These are phyloP conservation scores for Cynopterus sphinx DNA, from an alignment of 2,797 vertebrate species.

Conservation along the genomic window DNA sequence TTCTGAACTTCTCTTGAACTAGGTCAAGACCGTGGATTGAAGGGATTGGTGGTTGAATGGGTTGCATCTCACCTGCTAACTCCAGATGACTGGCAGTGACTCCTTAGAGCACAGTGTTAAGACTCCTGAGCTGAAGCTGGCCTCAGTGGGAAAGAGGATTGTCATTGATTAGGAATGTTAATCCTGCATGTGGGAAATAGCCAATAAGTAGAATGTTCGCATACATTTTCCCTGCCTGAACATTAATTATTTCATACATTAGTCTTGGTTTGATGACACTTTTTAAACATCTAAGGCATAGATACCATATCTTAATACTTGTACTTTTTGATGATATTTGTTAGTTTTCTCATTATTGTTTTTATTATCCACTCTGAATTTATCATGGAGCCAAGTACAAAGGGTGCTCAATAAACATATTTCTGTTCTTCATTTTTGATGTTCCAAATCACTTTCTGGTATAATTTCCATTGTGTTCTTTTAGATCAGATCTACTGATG, in stretches of 20 bases:
- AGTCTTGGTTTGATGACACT: not conserved
- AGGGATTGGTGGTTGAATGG: not conserved
- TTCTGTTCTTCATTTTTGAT: not conserved
- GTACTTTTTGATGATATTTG: not conserved
- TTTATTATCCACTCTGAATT: not conserved
- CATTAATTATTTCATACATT: not conserved
- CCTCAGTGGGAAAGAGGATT: not conserved
- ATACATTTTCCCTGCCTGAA: not conserved
- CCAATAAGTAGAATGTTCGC: not conserved
- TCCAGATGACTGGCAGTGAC: not conserved
- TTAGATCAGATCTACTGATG: not conserved
- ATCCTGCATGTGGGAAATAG: not conserved
- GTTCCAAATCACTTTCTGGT: not conserved
- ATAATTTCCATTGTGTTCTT: not conserved
- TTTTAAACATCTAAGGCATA: not conserved
- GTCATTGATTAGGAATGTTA: not conserved
- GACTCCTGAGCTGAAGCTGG: not conserved
- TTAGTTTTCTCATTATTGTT: not conserved
- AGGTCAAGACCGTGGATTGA: not conserved
- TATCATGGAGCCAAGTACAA: not conserved
- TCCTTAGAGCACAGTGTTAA: not conserved
- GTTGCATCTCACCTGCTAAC: not conserved
- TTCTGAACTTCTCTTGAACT: conserved; percentile 37
- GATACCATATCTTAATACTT: not conserved
- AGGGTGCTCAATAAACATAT: not conserved